Percentiles rank a stretch among this genome's conserved stretches.
phyloP scores from a whole-genome alignment of 1,140 invertebrate genomes.

The Babylonia areolata region DNA sequence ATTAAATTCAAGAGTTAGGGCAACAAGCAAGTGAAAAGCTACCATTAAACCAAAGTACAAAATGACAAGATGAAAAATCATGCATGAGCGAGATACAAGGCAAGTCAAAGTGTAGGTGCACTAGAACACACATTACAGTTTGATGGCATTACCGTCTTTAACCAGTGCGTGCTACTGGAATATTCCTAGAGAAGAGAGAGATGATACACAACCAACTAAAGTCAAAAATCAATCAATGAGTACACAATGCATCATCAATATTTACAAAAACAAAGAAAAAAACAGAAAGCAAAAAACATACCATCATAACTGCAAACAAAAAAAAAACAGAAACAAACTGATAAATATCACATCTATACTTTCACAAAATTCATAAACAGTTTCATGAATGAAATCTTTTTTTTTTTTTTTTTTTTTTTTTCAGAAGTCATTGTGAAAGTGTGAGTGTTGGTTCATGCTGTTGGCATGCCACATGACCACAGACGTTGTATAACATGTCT shows the following conservation, averaged over 20 bases:
- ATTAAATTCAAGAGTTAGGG: not conserved
- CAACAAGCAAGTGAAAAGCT: not conserved
- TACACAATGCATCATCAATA: not conserved
- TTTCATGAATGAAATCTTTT: not conserved
- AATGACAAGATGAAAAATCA: not conserved
- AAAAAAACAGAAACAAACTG: not conserved
- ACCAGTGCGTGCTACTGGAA: constrained; percentile 45
- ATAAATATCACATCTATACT: not conserved
- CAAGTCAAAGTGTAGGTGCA: not conserved
- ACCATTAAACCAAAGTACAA: not conserved
- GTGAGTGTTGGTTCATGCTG: not conserved
- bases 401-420: too few species aligned
- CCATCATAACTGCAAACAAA: not conserved
- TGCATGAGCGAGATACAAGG: not conserved
- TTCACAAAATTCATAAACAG: not conserved
- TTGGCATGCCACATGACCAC: not conserved
- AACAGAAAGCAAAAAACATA: constrained; percentile 14
- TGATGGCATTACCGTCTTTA: constrained; percentile 44
- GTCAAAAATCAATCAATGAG: not conserved
- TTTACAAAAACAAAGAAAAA: not conserved
- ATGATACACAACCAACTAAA: constrained; percentile 17
- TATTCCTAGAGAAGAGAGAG: constrained; percentile 41
- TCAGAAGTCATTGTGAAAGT: not conserved
- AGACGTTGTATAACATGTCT: not conserved
- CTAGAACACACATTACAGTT: constrained; percentile 4